Evolutionary conservation across 1,140 invertebrate species (phyloP).

Genomic region (Drosophila pseudoananassae): DNA sequence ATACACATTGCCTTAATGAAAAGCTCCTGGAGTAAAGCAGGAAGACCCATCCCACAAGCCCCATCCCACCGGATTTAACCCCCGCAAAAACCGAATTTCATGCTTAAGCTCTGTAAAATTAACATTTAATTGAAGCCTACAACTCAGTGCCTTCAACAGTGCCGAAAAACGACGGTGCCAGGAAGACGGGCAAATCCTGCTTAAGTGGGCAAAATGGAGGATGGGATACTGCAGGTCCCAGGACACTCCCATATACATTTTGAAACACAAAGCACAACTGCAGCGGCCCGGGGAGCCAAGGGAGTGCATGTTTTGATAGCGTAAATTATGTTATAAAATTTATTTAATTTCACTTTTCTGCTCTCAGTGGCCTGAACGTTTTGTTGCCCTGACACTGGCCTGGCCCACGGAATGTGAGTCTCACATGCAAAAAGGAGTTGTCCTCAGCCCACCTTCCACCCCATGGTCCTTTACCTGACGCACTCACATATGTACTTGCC

Average conservation of each 20-base stretch:
- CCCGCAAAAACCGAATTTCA: constrained; percentile 66
- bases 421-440: constrained; percentile 46
- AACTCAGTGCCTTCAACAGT: constrained; percentile 64
- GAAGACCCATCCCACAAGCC: constrained; percentile 1
- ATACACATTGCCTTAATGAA: constrained; percentile 73
- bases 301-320: constrained; percentile 78
- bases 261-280: constrained; percentile 24
- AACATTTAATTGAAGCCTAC: constrained; percentile 83
- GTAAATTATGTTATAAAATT: constrained; percentile 83
- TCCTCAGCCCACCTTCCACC: neutral
- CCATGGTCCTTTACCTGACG: constrained; percentile 27
- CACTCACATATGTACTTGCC: constrained; percentile 36
- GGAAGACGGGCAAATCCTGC: neutral
- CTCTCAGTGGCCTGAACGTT: constrained; percentile 56
- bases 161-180: constrained; percentile 15
- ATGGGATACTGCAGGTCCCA: constrained; percentile 32
- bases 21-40: constrained; percentile 29
- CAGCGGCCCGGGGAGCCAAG: constrained; percentile 7
- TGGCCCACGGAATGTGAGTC: constrained; percentile 44
- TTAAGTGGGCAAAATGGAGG: constrained; percentile 1
- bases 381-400: constrained; percentile 58
- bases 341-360: constrained; percentile 81
- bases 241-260: constrained; percentile 16
- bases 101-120: constrained; percentile 83
- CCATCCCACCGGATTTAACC: constrained; percentile 12